A percentile compares a stretch with the other conserved stretches of the same genome.
phyloP scores from a whole-genome alignment of 2,888 invertebrate species.

The Alviniconcha strummeri region DNA sequence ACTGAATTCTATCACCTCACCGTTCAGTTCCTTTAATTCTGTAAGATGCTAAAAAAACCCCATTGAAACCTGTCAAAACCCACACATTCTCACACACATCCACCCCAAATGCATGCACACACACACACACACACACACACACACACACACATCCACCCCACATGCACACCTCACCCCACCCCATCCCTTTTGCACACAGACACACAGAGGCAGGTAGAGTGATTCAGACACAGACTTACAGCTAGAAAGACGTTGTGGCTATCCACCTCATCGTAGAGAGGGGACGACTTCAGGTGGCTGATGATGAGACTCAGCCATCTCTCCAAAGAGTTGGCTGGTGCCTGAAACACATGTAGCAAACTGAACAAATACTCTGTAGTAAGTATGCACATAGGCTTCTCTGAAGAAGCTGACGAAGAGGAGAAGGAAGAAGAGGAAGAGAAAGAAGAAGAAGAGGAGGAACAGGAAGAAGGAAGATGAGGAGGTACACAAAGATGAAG shows the following conservation, averaged over 20 bases:
- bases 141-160: not conserved
- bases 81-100: not conserved
- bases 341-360: conserved; percentile 11
- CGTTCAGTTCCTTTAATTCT: too few relatives aligned
- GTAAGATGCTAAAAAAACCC: too few relatives aligned
- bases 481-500: too few relatives aligned
- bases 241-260: conserved; percentile 34
- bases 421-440: too few relatives aligned
- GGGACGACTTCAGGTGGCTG: conserved; percentile 32
- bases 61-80: not conserved
- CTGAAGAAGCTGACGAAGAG: too few relatives aligned
- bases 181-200: not conserved
- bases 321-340: conserved; percentile 34
- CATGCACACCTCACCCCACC: not conserved
- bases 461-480: too few relatives aligned
- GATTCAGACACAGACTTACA: conserved; percentile 29
- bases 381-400: too few relatives aligned
- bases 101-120: not conserved
- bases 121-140: not conserved
- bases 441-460: too few relatives aligned
- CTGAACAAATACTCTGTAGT: not conserved
- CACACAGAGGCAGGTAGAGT: not conserved
- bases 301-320: conserved; percentile 41
- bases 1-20: too few relatives aligned
- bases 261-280: conserved; percentile 39